phyloP scores from a whole-genome alignment of 2,888 invertebrate genomes.

The Conistra vaccinii region DNA sequence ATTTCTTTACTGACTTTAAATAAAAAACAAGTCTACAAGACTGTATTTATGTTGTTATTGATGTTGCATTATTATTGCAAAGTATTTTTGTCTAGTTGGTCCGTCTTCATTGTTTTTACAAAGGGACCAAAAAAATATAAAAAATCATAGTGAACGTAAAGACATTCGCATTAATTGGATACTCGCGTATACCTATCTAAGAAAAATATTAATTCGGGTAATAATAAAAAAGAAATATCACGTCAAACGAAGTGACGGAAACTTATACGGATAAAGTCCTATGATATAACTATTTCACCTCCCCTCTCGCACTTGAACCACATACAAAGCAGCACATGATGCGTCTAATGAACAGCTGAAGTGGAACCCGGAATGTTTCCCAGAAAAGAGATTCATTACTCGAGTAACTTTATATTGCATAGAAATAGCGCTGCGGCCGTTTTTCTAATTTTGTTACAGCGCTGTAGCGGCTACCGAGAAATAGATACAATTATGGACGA shows the following conservation, averaged over 20 bases:
- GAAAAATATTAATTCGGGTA: too few relatives aligned
- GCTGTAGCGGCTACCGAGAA: neutral
- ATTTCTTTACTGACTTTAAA: neutral
- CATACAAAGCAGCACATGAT: conserved; percentile 30
- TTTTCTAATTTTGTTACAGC: conserved; percentile 26
- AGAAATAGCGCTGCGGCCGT: conserved; percentile 31
- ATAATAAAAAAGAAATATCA: neutral
- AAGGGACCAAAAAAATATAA: too few relatives aligned
- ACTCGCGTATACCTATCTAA: too few relatives aligned
- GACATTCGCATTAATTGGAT: neutral
- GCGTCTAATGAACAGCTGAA: conserved; percentile 73
- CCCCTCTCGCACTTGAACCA: conserved; percentile 26
- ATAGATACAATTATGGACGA: conserved; percentile 1
- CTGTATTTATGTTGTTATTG: neutral
- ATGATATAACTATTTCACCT: neutral
- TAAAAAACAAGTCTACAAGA: neutral
- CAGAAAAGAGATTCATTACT: conserved; percentile 71
- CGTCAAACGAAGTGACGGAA: neutral
- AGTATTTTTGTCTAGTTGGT: neutral
- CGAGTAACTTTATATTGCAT: conserved; percentile 66
- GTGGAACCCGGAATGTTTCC: conserved; percentile 63
- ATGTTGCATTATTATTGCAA: too few relatives aligned
- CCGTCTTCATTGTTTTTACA: neutral
- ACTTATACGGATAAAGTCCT: neutral
- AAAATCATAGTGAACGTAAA: neutral